phyloP scores from a whole-genome alignment of 2,888 invertebrate species.

The Heterodera filipjevi region DNA sequence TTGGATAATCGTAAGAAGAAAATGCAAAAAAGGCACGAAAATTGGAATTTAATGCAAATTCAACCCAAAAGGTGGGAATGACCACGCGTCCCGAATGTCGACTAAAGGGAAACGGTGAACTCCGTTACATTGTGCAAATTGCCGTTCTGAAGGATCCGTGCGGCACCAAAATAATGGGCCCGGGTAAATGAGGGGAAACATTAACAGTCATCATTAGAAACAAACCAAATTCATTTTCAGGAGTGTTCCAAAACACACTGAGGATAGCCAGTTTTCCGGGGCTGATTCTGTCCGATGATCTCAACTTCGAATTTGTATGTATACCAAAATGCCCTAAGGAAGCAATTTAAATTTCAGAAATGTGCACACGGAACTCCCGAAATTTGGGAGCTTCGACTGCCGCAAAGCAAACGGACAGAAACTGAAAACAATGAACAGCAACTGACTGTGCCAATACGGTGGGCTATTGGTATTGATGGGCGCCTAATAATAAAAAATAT shows the following conservation, averaged over 20 bases:
- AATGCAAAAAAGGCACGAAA: neutral
- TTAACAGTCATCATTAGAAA: neutral
- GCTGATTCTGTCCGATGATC: conserved; percentile 59
- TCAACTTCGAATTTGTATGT: conserved; percentile 46
- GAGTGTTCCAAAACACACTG: conserved; percentile 63
- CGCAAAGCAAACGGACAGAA: conserved; percentile 47
- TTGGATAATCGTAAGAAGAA: conserved; percentile 50
- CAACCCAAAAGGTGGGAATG: conserved; percentile 46
- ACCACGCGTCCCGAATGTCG: conserved; percentile 57
- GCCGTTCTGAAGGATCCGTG: conserved; percentile 63
- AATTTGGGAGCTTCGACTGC: conserved; percentile 53
- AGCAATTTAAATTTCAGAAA: conserved; percentile 15
- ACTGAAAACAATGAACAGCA: neutral
- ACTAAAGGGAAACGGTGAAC: conserved; percentile 61
- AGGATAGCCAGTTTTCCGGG: conserved; percentile 60
- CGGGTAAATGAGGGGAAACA: neutral
- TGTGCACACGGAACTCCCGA: conserved; percentile 55
- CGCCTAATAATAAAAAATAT: neutral
- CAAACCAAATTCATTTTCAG: conserved; percentile 24
- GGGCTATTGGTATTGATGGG: neutral
- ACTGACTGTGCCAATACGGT: neutral
- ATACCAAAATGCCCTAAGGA: neutral
- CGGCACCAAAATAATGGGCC: conserved; percentile 54
- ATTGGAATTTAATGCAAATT: neutral
- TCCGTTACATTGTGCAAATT: conserved; percentile 58